Conservation (phyloP, 2,888 invertebrate genomes). For the Brassicogethes aeneus region DNA sequence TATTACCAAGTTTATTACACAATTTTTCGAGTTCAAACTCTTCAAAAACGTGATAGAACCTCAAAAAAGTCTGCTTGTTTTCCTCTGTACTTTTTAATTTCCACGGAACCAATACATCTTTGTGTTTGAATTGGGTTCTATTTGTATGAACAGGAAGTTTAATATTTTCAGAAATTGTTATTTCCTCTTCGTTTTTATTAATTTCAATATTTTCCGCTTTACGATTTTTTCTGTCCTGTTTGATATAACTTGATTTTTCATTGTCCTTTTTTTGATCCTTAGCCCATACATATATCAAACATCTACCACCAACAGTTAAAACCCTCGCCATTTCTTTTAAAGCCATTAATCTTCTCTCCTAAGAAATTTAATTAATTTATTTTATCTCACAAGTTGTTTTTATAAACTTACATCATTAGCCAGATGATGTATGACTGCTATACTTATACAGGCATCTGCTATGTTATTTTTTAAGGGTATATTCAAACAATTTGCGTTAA, state of each 20-base stretch:
- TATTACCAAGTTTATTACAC: constrained; percentile 45
- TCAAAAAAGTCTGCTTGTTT: constrained; percentile 50
- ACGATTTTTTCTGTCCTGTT: constrained; percentile 48
- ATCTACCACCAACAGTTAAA: constrained; percentile 62
- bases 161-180: constrained; percentile 23
- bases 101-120: constrained; percentile 95
- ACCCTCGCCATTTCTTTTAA: constrained; percentile 68
- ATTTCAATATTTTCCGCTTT: constrained; percentile 32
- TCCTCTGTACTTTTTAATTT: constrained; percentile 53
- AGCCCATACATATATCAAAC: constrained; percentile 94
- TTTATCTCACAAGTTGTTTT: not conserved
- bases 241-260: constrained; percentile 61
- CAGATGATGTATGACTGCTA: constrained; percentile 96
- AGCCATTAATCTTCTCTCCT: constrained; percentile 67
- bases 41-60: constrained; percentile 92
- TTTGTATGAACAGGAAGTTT: constrained; percentile 79
- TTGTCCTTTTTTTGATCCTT: constrained; percentile 69
- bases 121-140: constrained; percentile 79
- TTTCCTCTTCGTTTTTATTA: constrained; percentile 23
- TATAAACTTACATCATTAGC: constrained; percentile 55
- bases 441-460: constrained; percentile 81
- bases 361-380: constrained; percentile 18
- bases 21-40: constrained; percentile 68
- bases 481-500: constrained; percentile 67
- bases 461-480: constrained; percentile 58